Evolutionary conservation across 2,888 invertebrate species (phyloP), one percentile per base, ranked within the genome.

Genomic region (Nemotelus pantherinus): DNA sequence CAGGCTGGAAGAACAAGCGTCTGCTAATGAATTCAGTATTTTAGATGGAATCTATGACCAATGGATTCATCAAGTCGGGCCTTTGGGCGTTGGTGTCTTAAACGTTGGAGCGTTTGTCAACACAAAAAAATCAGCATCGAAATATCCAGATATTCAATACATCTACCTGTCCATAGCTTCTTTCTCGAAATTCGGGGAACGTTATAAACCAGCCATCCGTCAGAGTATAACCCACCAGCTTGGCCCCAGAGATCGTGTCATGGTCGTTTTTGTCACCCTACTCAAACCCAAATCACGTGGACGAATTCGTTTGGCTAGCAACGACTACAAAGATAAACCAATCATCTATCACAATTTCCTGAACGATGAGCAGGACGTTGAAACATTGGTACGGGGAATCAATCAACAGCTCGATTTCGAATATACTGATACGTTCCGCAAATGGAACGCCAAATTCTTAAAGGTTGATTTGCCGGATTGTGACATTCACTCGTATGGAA

Each of bases 331-430:
- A 45, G 90, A 91, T 4, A 86, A 89, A 75, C 93, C 93, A 0
- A 82, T 88, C 44, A 90, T 93, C 65, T 87, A 90, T 81, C 87
- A 92, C 1, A 92, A 92, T 82, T 93, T 93, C 84, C 88, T 93
- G 45, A 83, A 86, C 0, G 88, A 91, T 25, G 83, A 85, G 0
- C 85, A 88, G 76, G 93, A 93, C 82, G 81, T 90, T 0, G 83
- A 88, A 53, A 87, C 86, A 0, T 86, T 90, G n/a, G 80, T 88
- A 2, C 84, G 87, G 70, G 88, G 86, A 0, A 84, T 89, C 10
- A 82, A 86, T 70, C 87, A 87, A 63, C 80, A 86, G 10, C 81
- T 85, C 9, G 85, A 84, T 75, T 81, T 90, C 7, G 82, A 87
- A 48, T 77, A 85, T 7, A 89, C 90, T 0, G 70, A 83, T 48